These are phyloP conservation scores for Stenoptilia bipunctidactyla DNA, from an alignment of 2,888 invertebrate species.

Conservation along the genomic window DNA sequence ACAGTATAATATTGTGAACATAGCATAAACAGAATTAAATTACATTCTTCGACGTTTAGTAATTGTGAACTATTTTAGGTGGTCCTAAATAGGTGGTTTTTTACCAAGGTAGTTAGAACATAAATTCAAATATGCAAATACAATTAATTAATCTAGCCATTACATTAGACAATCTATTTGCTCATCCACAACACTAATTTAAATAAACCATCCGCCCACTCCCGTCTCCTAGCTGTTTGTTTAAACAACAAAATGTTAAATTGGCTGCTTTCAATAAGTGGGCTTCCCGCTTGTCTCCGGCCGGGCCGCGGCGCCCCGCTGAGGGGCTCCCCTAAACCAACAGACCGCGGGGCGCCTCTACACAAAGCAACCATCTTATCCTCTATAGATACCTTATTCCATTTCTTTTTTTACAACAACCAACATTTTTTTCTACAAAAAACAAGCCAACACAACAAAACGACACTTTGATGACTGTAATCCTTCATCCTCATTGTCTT, in stretches of 20 bases:
- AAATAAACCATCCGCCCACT: constrained; percentile 36
- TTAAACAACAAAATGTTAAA: constrained; percentile 60
- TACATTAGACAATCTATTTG: constrained; percentile 10
- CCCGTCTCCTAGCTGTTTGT: constrained; percentile 39
- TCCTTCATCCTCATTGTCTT: constrained; percentile 70
- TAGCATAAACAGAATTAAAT: no score
- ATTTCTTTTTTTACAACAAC: constrained; percentile 57
- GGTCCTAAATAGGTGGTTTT: no score
- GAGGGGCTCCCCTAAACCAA: constrained; percentile 52
- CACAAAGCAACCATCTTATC: constrained; percentile 64
- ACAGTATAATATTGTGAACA: no score
- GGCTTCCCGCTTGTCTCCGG: constrained; percentile 23
- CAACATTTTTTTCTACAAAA: constrained; percentile 57
- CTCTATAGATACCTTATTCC: constrained; percentile 35
- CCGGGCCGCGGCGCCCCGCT: constrained; percentile 46
- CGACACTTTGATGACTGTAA: constrained; percentile 64
- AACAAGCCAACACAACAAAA: constrained; percentile 53
- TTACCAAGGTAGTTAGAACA: no score
- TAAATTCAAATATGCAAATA: no score
- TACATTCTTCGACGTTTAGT: no score
- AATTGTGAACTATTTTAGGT: no score
- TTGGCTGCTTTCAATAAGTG: constrained; percentile 60
- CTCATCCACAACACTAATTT: constrained; percentile 23
- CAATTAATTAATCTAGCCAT: not conserved
- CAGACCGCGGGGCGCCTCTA: constrained; percentile 66